Evolutionary conservation across 2,888 invertebrate genomes (phyloP).

Genomic region (Patella depressa): DNA sequence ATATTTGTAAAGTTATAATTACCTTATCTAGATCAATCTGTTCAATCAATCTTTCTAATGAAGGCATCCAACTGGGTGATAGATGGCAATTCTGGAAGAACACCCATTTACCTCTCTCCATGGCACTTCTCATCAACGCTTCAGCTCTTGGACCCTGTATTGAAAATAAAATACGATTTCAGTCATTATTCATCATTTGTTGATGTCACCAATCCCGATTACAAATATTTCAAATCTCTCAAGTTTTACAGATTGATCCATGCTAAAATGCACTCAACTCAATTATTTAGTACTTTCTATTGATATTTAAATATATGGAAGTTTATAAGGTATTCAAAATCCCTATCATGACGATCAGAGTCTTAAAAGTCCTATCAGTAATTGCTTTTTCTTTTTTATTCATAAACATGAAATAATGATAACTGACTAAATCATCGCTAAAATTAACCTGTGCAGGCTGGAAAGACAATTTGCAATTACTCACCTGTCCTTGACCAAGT

Average conservation of each 20-base stretch:
- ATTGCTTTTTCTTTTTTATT: background rate
- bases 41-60: conserved; percentile 84
- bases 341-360: too few species aligned
- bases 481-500: conserved; percentile 85
- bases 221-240: too few species aligned
- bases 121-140: conserved; percentile 80
- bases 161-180: background rate
- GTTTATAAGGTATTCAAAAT: too few species aligned
- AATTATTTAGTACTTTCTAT: too few species aligned
- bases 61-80: conserved; percentile 91
- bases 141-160: conserved; percentile 83
- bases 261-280: too few species aligned
- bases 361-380: too few species aligned
- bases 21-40: conserved; percentile 80
- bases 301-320: too few species aligned
- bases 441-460: background rate
- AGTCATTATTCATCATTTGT: too few species aligned
- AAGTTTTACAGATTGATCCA: too few species aligned
- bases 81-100: conserved; percentile 93
- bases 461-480: background rate
- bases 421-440: too few species aligned
- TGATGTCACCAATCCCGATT: too few species aligned
- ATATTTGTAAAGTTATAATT: conserved; percentile 12
- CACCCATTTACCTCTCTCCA: conserved; percentile 87
- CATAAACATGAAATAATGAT: too few species aligned